Percentiles rank a stretch among this genome's conserved stretches.
Conservation (phyloP, 2,888 invertebrate species). For the Ephialtes manifestator region DNA sequence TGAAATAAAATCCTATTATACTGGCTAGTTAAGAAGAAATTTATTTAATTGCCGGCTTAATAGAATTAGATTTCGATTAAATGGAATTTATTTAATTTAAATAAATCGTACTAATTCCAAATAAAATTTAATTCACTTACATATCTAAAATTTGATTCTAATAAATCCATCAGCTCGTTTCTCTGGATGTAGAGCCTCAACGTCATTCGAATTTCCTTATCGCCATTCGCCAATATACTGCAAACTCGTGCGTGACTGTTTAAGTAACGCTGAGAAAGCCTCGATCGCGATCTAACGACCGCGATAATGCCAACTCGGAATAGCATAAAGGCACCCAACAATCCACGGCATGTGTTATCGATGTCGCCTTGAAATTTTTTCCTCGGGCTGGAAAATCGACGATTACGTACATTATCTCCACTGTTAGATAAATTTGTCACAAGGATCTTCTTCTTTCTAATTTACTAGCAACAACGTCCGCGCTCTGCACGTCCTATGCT, state of each 20-base stretch:
- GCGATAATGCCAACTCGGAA: conserved; percentile 37
- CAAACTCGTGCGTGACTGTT: neutral
- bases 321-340: neutral
- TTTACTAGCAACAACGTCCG: no score
- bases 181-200: neutral
- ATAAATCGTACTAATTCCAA: no score
- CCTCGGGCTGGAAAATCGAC: conserved; percentile 49
- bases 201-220: conserved; percentile 21
- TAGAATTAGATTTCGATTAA: no score
- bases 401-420: conserved; percentile 36
- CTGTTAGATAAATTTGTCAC: neutral
- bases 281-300: conserved; percentile 51
- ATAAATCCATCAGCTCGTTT: no score
- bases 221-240: neutral
- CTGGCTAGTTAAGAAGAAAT: no score
- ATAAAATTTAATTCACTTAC: no score
- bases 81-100: no score
- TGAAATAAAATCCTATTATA: no score
- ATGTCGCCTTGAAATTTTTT: conserved; percentile 60
- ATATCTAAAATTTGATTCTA: no score
- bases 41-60: no score
- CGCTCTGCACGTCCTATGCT: no score
- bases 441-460: neutral
- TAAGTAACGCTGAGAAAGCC: conserved; percentile 6
- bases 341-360: conserved; percentile 46